Percentiles rank a stretch among this genome's conserved stretches.
phyloP scores from a whole-genome alignment of 2,797 vertebrate genomes.

The Manis crassicaudata region DNA sequence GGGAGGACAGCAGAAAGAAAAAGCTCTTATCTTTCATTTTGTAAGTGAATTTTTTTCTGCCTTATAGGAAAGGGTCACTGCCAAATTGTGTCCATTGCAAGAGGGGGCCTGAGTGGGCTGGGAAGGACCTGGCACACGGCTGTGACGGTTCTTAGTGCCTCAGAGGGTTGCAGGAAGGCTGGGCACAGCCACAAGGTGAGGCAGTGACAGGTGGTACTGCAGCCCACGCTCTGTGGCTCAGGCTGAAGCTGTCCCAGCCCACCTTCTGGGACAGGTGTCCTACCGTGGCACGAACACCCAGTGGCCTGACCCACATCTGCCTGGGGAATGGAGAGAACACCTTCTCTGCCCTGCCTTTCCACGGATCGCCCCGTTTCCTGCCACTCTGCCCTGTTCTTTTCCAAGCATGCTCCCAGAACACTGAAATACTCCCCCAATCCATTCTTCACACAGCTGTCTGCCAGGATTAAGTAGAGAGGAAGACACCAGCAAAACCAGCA shows the following conservation, averaged over 20 bases:
- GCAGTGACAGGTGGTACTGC: fast-evolving
- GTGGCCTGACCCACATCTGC: not conserved
- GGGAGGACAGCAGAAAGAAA: not conserved
- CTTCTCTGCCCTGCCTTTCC: not conserved
- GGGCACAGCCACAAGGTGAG: not conserved
- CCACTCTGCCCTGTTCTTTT: not conserved
- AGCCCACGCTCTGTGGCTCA: fast-evolving
- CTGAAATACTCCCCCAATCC: not conserved
- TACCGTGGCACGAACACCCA: fast-evolving
- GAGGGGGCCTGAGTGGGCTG: not conserved
- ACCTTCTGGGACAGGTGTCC: not conserved
- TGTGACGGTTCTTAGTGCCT: not conserved
- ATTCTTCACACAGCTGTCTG: not conserved
- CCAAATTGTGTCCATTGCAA: not conserved
- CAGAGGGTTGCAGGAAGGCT: not conserved
- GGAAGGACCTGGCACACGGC: fast-evolving
- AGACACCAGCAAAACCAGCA: not conserved
- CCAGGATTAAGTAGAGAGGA: not conserved
- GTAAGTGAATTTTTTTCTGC: not conserved
- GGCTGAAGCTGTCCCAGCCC: not conserved
- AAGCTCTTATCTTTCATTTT: conserved; percentile 36
- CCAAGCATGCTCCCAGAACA: not conserved
- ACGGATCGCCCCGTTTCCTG: not conserved
- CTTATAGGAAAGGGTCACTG: not conserved
- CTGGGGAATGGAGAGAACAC: not conserved